Evolutionary conservation across 2,113 vertebrate genomes (phyloP).

Genomic region (Serilophus lunatus): DNA sequence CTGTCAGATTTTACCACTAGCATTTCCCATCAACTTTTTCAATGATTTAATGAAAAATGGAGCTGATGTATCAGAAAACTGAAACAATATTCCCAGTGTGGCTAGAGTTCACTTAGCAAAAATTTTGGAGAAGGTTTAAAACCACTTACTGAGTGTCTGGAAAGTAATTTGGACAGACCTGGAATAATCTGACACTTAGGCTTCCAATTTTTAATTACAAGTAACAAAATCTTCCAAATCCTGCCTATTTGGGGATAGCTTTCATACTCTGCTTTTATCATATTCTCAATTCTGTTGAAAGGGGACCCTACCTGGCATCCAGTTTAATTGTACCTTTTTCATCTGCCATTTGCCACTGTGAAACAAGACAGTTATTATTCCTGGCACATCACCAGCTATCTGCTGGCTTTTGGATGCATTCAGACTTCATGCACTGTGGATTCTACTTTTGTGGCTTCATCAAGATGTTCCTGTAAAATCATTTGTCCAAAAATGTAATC

Average conservation of each 20-base stretch:
- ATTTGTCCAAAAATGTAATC: not conserved
- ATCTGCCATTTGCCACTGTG: not conserved
- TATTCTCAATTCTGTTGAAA: not conserved
- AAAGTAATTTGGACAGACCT: not conserved
- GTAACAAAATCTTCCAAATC: not conserved
- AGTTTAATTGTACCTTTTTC: not conserved
- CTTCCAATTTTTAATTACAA: not conserved
- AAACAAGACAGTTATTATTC: not conserved
- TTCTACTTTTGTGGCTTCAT: not conserved
- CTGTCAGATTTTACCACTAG: not conserved
- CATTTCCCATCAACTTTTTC: not conserved
- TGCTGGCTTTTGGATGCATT: not conserved
- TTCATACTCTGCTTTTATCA: not conserved
- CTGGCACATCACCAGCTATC: not conserved
- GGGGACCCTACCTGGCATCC: not conserved
- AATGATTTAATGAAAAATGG: not conserved
- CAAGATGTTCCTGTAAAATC: conserved; percentile 9
- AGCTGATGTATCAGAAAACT: not conserved
- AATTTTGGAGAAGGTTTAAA: not conserved
- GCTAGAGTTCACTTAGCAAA: not conserved
- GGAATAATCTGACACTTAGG: not conserved
- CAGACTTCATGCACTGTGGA: not conserved
- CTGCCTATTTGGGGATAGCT: not conserved
- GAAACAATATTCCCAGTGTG: not conserved
- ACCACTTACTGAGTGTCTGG: not conserved